Evolutionary conservation across 2,113 vertebrate genomes (phyloP).

Genomic region (Oryzias woworae): DNA sequence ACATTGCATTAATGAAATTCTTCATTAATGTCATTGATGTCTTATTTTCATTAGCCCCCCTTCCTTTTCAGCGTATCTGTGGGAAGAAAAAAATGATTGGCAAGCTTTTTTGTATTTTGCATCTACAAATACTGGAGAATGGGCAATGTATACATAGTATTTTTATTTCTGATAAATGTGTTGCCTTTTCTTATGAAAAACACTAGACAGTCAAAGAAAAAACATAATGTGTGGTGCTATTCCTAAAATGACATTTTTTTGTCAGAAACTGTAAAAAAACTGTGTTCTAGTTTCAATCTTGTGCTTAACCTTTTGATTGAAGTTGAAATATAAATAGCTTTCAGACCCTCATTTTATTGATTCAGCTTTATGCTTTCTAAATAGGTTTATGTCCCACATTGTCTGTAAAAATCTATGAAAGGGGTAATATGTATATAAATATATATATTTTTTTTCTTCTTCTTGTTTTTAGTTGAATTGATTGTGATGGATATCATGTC

Average conservation of each 20-base stretch:
- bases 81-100: conserved; percentile 47
- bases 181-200: no score
- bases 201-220: no score
- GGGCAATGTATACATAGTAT: conserved; percentile 9
- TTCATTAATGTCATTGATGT: conserved; percentile 62
- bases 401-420: no score
- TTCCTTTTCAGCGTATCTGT: conserved; percentile 64
- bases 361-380: conserved; percentile 2
- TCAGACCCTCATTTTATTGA: conserved; percentile 3
- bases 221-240: no score
- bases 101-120: conserved; percentile 40
- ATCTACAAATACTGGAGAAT: conserved; percentile 7
- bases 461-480: no score
- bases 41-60: conserved; percentile 56
- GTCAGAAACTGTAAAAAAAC: no score
- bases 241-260: no score
- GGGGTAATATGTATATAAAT: no score
- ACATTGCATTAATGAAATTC: conserved; percentile 72
- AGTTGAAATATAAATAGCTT: background rate
- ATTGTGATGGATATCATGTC: no score
- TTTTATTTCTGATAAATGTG: background rate
- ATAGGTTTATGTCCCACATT: background rate
- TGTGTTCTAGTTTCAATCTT: no score
- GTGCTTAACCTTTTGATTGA: no score
- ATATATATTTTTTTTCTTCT: no score